phyloP scores from a whole-genome alignment of 1,140 invertebrate genomes.

The Drosophila pandora region DNA sequence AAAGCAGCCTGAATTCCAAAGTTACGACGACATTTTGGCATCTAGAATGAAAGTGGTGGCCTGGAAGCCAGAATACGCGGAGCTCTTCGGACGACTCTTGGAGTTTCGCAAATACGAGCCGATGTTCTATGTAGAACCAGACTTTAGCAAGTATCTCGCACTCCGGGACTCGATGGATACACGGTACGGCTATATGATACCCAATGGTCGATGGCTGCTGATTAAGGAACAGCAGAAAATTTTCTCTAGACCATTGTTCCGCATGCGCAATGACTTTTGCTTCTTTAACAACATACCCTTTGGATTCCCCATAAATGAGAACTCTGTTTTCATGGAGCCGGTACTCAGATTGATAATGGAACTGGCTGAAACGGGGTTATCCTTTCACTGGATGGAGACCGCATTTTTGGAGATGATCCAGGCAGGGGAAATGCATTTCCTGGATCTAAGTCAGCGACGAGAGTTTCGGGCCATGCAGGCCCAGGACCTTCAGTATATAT shows the following conservation, averaged over 20 bases:
- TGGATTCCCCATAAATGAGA: constrained; percentile 67
- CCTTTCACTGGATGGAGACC: constrained; percentile 37
- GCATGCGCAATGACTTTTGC: constrained; percentile 61
- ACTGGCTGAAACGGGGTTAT: constrained; percentile 51
- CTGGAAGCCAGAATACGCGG: constrained; percentile 61
- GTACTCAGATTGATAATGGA: constrained; percentile 56
- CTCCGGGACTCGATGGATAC: constrained; percentile 59
- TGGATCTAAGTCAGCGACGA: constrained; percentile 53
- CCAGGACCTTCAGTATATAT: constrained; percentile 68
- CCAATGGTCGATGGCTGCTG: constrained; percentile 59
- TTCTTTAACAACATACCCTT: constrained; percentile 73
- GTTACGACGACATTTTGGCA: constrained; percentile 63
- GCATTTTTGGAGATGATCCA: constrained; percentile 62
- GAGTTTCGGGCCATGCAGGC: constrained; percentile 67
- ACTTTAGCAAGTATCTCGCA: constrained; percentile 46
- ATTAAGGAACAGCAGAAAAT: constrained; percentile 70
- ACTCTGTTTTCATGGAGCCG: constrained; percentile 64
- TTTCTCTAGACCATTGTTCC: constrained; percentile 63
- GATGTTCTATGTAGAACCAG: constrained; percentile 60
- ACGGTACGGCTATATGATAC: constrained; percentile 64
- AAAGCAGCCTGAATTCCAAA: constrained; percentile 45
- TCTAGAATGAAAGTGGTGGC: constrained; percentile 55
- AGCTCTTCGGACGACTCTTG: constrained; percentile 46
- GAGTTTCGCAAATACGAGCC: constrained; percentile 61
- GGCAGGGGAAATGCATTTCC: constrained; percentile 52